phyloP scores from a whole-genome alignment of 1,140 invertebrate genomes.

The Caerostris darwini region DNA sequence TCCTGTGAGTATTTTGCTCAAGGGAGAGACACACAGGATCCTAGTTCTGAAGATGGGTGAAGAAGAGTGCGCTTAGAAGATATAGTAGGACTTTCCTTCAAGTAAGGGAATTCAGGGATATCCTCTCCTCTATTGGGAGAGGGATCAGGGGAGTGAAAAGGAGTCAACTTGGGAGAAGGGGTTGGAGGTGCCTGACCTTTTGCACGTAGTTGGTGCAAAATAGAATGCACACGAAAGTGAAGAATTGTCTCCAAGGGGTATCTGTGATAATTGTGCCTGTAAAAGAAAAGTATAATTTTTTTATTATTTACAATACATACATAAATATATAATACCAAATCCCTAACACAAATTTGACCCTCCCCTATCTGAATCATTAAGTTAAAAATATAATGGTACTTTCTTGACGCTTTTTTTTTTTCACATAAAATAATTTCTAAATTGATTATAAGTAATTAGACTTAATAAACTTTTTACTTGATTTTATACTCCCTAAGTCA shows the following conservation, averaged over 20 bases:
- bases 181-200: constrained; percentile 72
- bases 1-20: background rate
- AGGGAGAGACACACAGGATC: constrained; percentile 69
- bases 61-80: constrained; percentile 27
- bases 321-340: too few species aligned
- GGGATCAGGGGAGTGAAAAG: constrained; percentile 71
- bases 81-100: constrained; percentile 60
- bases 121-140: constrained; percentile 70
- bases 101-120: constrained; percentile 65
- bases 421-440: too few species aligned
- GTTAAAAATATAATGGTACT: too few species aligned
- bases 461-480: too few species aligned
- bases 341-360: too few species aligned
- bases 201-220: constrained; percentile 84
- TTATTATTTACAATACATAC: too few species aligned
- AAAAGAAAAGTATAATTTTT: constrained; percentile 79
- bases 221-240: constrained; percentile 95
- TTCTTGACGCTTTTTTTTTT: too few species aligned
- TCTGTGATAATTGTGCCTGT: constrained; percentile 93
- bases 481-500: too few species aligned
- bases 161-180: constrained; percentile 72
- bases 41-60: constrained; percentile 50
- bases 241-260: constrained; percentile 94
- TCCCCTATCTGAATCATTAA: too few species aligned
- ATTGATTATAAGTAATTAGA: too few species aligned